phyloP scores from a whole-genome alignment of 2,888 invertebrate genomes.

The Achlya flavicornis region DNA sequence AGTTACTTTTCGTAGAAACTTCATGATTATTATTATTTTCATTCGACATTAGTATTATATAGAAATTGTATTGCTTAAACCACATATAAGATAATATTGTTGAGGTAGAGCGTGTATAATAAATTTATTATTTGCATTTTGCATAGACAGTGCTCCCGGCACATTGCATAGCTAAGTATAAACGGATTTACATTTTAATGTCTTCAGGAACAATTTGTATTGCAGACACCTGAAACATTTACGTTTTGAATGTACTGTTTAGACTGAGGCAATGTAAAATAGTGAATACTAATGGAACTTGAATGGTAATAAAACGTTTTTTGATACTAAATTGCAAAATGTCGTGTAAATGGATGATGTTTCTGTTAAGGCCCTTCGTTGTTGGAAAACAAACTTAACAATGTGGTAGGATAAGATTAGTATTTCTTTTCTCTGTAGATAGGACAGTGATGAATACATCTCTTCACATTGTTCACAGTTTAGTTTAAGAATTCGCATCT shows the following conservation, averaged over 20 bases:
- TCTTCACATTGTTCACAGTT: too few species aligned
- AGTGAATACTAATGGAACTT: constrained; percentile 3
- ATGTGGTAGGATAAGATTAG: too few species aligned
- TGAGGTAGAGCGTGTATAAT: constrained; percentile 14
- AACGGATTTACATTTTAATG: constrained; percentile 56
- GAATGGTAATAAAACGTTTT: not conserved
- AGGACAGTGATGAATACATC: too few species aligned
- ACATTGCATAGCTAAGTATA: constrained; percentile 44
- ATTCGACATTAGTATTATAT: too few species aligned
- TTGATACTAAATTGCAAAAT: not conserved
- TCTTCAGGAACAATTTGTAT: constrained; percentile 49
- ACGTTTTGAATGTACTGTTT: constrained; percentile 34
- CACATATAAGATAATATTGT: constrained; percentile 11
- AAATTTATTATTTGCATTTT: constrained; percentile 40
- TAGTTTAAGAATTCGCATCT: too few species aligned
- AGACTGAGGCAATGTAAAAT: constrained; percentile 9
- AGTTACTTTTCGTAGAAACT: too few species aligned
- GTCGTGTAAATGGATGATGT: constrained; percentile 2
- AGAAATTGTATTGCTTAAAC: too few species aligned
- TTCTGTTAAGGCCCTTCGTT: not conserved
- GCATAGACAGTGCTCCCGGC: constrained; percentile 35
- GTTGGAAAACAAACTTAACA: not conserved
- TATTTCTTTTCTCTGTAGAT: too few species aligned
- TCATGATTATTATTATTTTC: too few species aligned
- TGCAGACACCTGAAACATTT: constrained; percentile 46